A percentile compares a stretch with the other conserved stretches of the same genome.
These are phyloP conservation scores for Lepus oiostolus DNA, from an alignment of 2,797 vertebrate genomes.

Conservation along the genomic window DNA sequence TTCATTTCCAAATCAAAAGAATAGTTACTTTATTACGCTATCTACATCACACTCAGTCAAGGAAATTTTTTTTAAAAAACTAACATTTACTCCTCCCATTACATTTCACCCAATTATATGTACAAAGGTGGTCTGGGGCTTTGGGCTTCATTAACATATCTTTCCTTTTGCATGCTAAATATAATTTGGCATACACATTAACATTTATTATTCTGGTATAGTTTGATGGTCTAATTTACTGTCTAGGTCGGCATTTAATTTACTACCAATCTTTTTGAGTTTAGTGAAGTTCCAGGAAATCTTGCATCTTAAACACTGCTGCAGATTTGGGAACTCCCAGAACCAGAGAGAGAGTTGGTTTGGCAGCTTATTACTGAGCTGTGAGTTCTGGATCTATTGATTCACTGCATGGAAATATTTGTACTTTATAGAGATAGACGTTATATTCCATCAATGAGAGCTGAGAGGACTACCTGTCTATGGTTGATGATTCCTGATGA, in stretches of 20 bases:
- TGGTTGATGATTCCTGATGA: slow-evolving; percentile 78
- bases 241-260: slow-evolving; percentile 81
- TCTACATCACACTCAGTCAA: slow-evolving; percentile 76
- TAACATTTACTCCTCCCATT: slow-evolving; percentile 77
- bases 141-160: slow-evolving; percentile 84
- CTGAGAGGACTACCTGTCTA: slow-evolving; percentile 77
- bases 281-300: slow-evolving; percentile 77
- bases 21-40: slow-evolving; percentile 81
- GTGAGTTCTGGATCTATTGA: slow-evolving; percentile 83
- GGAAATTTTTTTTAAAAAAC: slow-evolving; percentile 68
- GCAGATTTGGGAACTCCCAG: slow-evolving; percentile 62
- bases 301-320: slow-evolving; percentile 74
- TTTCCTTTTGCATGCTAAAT: slow-evolving; percentile 85
- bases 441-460: slow-evolving; percentile 84
- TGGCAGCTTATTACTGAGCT: slow-evolving; percentile 84
- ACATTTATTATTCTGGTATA: slow-evolving; percentile 84
- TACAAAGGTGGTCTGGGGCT: slow-evolving; percentile 76
- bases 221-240: slow-evolving; percentile 86
- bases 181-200: slow-evolving; percentile 84
- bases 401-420: slow-evolving; percentile 87
- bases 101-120: slow-evolving; percentile 79
- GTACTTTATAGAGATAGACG: slow-evolving; percentile 81
- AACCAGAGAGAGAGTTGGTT: slow-evolving; percentile 73
- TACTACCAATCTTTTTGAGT: slow-evolving; percentile 80
- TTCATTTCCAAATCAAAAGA: slow-evolving; percentile 76